These are phyloP conservation scores for Rhyacichthys aspro DNA, from an alignment of 2,797 vertebrate species.

Conservation along the genomic window DNA sequence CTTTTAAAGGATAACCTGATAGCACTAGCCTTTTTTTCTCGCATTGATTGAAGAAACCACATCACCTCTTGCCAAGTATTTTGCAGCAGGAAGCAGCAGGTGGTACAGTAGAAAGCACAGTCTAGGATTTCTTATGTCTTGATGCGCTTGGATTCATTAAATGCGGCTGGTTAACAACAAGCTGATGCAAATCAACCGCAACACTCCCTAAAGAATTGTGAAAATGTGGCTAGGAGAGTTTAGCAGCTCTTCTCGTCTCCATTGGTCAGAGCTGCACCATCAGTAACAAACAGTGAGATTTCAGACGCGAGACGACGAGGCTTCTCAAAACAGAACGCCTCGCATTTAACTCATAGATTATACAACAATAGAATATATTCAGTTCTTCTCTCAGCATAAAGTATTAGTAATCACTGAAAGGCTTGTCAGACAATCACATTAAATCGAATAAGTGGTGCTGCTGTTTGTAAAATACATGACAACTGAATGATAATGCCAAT, in stretches of 20 bases:
- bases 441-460: slow-evolving; percentile 29
- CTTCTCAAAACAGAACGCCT: neutral
- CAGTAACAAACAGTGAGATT: slow-evolving; percentile 4
- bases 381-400: slow-evolving; percentile 8
- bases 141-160: slow-evolving; percentile 49
- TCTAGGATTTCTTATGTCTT: neutral
- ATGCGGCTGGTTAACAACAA: slow-evolving; percentile 6
- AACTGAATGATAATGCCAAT: slow-evolving; percentile 28
- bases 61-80: too few species aligned
- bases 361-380: slow-evolving; percentile 10
- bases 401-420: slow-evolving; percentile 24
- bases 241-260: neutral
- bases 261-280: slow-evolving; percentile 16
- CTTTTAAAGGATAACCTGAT: too few species aligned
- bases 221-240: slow-evolving; percentile 4
- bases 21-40: too few species aligned
- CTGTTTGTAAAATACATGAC: slow-evolving; percentile 23
- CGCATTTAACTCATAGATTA: slow-evolving; percentile 35
- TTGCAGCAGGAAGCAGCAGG: slow-evolving; percentile 27
- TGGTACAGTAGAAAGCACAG: slow-evolving; percentile 21
- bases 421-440: slow-evolving; percentile 41
- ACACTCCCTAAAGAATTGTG: slow-evolving; percentile 16
- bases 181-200: slow-evolving; percentile 51
- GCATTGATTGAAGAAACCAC: too few species aligned
- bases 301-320: neutral